Evolutionary conservation across 2,888 invertebrate genomes (phyloP), one percentile per base, ranked within the genome.

Genomic region (Empis livida): DNA sequence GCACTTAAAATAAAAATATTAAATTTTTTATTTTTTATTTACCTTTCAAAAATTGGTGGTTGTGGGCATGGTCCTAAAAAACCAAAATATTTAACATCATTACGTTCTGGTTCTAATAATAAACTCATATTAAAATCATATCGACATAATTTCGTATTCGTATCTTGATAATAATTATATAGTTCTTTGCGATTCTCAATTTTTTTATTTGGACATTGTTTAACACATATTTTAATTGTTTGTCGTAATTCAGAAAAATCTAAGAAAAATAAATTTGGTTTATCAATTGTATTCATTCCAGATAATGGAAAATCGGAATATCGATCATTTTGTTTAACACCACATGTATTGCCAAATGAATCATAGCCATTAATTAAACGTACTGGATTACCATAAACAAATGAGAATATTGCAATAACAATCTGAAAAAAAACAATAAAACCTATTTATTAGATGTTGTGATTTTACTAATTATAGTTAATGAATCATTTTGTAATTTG

Each of bases 261-360:
- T 72, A 92, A 80, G 65, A 88, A 93, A 58, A 94, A 84, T 39
- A 95, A 71, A 62, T 79, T 83, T 56, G 82, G 84, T 61, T 83
- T 85, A 54, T 87, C 79, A 23, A 77, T 73, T 38, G 88, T 89
- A 62, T 86, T 84, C 57, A 82, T 75, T 11, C 93, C 94, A 17
- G 92, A 86, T 43, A 85, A 65, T 5, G 83, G 79, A 60, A 84
- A 76, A 54, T 81, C 78, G 10, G 79, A 79, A 51, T 87, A 78
- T 54, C 78, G 79, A 55, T 80, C 81, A 67, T 93, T 94, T 54
- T 71, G 73, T 58, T 80, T 79, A 20, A 85, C 81, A 14, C 94
- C 94, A 67, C 95, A 96, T 31, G 91, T 91, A 64, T 95, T 94
- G 10, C 93, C 93, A 72, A 90, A 94, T 47, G 90, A 91, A 66